phyloP scores from a whole-genome alignment of 2,888 invertebrate species.

The Gonocerus acuteangulatus region DNA sequence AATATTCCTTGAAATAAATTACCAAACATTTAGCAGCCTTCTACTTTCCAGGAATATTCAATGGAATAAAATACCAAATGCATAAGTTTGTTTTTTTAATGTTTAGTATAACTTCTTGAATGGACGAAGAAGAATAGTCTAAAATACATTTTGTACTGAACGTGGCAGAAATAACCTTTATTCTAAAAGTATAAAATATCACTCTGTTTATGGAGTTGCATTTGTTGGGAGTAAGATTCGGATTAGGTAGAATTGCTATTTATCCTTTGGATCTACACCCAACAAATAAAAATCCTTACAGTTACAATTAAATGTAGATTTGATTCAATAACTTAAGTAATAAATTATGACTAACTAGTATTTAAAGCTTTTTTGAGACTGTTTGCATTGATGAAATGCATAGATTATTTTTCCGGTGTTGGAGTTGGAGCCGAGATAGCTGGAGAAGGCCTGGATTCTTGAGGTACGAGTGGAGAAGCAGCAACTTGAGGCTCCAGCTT shows the following conservation, averaged over 20 bases:
- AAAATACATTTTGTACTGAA: too few relatives aligned
- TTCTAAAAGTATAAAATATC: not conserved
- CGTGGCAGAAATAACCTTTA: not conserved
- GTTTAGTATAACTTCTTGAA: too few relatives aligned
- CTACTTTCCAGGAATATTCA: too few relatives aligned
- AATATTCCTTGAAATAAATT: too few relatives aligned
- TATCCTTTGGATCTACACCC: not conserved
- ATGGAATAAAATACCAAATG: too few relatives aligned
- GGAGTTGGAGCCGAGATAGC: conserved; percentile 11
- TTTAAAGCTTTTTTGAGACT: conserved; percentile 10
- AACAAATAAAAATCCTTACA: not conserved
- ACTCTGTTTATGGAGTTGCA: not conserved
- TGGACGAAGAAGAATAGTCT: too few relatives aligned
- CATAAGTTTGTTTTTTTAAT: too few relatives aligned
- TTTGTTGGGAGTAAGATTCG: not conserved
- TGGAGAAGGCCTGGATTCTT: conserved; percentile 13
- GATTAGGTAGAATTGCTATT: not conserved
- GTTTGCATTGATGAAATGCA: conserved; percentile 14
- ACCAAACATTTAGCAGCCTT: too few relatives aligned
- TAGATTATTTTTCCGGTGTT: not conserved
- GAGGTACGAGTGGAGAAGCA: conserved; percentile 26
- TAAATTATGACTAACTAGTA: conserved; percentile 12
- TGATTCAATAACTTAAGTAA: conserved; percentile 18
- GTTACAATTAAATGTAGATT: not conserved
- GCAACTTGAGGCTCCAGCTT: conserved; percentile 17